Evolutionary conservation across 2,113 vertebrate genomes (phyloP).

Genomic region (Tenrec ecaudatus): DNA sequence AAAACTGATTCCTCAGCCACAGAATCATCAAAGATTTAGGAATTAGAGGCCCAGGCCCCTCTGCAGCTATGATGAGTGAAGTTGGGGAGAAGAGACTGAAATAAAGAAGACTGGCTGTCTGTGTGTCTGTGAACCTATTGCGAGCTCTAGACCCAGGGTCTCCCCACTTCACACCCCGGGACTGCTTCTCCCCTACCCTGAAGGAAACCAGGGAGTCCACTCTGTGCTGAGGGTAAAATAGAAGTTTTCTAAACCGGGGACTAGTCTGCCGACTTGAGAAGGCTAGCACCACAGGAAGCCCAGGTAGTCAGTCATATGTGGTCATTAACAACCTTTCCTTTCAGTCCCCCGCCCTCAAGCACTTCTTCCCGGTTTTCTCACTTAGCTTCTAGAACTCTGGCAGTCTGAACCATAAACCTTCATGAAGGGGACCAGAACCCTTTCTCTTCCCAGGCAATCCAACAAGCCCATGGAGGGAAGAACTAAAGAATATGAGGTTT

Average conservation of each 20-base stretch:
- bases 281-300: neutral
- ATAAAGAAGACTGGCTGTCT: neutral
- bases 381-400: neutral
- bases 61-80: neutral
- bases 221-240: neutral
- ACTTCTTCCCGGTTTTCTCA: too few relatives aligned
- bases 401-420: neutral
- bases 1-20: neutral
- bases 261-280: neutral
- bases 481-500: constrained; percentile 14
- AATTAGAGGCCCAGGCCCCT: neutral
- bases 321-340: neutral
- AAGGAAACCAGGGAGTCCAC: constrained; percentile 41
- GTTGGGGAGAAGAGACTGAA: neutral
- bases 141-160: neutral
- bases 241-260: neutral
- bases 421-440: neutral
- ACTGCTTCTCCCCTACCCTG: neutral
- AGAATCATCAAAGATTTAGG: neutral
- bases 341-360: neutral
- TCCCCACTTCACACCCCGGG: neutral
- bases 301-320: too few relatives aligned
- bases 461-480: neutral
- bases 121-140: neutral
- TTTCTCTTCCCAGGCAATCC: constrained; percentile 45